These are phyloP conservation scores for Pollenia angustigena DNA, from an alignment of 2,888 invertebrate genomes.

Conservation along the genomic window DNA sequence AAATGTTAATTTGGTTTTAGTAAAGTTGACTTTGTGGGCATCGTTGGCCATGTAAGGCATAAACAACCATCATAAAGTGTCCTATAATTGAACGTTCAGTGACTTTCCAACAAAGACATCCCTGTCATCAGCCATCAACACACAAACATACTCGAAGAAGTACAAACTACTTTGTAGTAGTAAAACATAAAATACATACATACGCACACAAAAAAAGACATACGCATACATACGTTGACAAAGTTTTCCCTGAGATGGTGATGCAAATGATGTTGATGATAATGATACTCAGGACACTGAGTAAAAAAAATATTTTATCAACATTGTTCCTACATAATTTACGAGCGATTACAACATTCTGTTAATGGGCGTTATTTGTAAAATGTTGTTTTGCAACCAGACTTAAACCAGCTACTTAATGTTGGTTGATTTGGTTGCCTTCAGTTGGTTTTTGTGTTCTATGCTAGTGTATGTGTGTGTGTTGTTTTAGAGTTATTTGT, in stretches of 20 bases:
- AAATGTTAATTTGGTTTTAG: conserved; percentile 47
- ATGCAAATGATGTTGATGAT: conserved; percentile 40
- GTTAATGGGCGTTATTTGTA: conserved; percentile 53
- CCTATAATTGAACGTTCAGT: conserved; percentile 71
- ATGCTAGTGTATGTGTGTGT: background rate
- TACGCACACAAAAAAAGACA: background rate
- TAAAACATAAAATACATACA: background rate
- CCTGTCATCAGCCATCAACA: conserved; percentile 32
- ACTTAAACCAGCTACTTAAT: conserved; percentile 70
- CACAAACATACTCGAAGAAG: conserved; percentile 3
- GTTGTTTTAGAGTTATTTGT: conserved; percentile 41
- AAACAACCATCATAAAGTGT: conserved; percentile 71
- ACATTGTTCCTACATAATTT: conserved; percentile 38
- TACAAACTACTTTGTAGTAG: conserved; percentile 3
- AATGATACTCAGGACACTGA: conserved; percentile 58
- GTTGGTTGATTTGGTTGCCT: conserved; percentile 48
- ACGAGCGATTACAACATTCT: conserved; percentile 22
- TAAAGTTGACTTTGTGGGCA: conserved; percentile 37
- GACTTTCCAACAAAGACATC: conserved; percentile 57
- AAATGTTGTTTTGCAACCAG: conserved; percentile 55
- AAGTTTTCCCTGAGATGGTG: background rate
- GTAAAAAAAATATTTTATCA: conserved; percentile 56
- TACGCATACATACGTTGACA: conserved; percentile 29
- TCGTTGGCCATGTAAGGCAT: conserved; percentile 57
- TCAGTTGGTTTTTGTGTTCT: conserved; percentile 26